Conservation (phyloP, 1,140 invertebrate species). For the Ips nitidus region DNA sequence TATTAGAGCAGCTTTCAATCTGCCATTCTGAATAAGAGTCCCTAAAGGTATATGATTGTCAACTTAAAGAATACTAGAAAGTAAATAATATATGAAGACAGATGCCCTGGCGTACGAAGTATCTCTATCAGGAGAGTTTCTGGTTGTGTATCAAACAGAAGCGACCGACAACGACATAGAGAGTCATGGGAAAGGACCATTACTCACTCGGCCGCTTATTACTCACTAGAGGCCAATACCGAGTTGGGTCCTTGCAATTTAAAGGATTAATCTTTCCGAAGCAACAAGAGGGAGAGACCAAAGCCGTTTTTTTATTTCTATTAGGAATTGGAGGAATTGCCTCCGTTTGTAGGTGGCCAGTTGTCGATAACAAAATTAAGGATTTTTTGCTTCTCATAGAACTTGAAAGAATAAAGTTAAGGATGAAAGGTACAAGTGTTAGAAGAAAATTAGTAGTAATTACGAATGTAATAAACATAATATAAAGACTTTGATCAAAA, state of each 20-base stretch:
- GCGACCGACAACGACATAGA: constrained; percentile 25
- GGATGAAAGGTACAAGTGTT: too few relatives aligned
- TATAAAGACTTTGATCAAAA: too few relatives aligned
- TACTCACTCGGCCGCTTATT: constrained; percentile 35
- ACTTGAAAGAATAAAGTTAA: too few relatives aligned
- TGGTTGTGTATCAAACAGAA: constrained; percentile 20
- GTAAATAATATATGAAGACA: neutral
- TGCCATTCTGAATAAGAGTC: too few relatives aligned
- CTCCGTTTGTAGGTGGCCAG: neutral
- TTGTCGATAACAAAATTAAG: neutral
- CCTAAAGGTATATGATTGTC: too few relatives aligned
- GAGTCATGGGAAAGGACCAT: constrained; percentile 26
- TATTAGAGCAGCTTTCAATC: too few relatives aligned
- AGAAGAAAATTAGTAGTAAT: too few relatives aligned
- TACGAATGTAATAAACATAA: too few relatives aligned
- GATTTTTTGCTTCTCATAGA: too few relatives aligned
- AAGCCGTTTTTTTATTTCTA: constrained; percentile 7
- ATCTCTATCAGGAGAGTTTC: constrained; percentile 19
- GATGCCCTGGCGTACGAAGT: neutral
- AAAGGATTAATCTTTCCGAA: constrained; percentile 25
- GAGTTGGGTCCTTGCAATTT: constrained; percentile 26
- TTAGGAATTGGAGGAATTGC: constrained; percentile 11
- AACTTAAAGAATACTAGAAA: too few relatives aligned
- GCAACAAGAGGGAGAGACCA: constrained; percentile 18
- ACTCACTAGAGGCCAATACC: constrained; percentile 35